phyloP scores from a whole-genome alignment of 2,113 vertebrate genomes.

The Anas platyrhynchos region DNA sequence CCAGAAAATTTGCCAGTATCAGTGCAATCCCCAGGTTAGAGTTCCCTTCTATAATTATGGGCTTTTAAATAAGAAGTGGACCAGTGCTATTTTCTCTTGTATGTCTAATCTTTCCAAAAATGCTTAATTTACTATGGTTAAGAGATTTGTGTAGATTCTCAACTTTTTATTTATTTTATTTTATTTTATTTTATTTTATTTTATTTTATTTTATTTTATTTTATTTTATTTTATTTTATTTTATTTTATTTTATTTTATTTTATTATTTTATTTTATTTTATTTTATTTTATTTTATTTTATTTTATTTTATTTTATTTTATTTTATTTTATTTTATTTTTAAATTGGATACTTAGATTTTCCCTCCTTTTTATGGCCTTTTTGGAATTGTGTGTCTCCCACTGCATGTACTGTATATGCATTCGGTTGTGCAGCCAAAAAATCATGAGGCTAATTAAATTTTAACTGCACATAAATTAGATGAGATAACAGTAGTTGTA shows the following conservation, averaged over 20 bases:
- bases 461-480: slow-evolving; percentile 67
- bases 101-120: slow-evolving; percentile 27
- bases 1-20: slow-evolving; percentile 32
- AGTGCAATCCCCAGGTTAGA: background rate
- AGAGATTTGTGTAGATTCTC: slow-evolving; percentile 45
- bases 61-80: slow-evolving; percentile 31
- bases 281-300: slow-evolving; percentile 32
- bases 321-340: background rate
- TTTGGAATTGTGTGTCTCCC: slow-evolving; percentile 48
- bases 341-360: slow-evolving; percentile 53
- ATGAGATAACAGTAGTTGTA: slow-evolving; percentile 66
- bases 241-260: slow-evolving; percentile 7
- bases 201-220: slow-evolving; percentile 56
- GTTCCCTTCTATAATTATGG: background rate
- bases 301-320: slow-evolving; percentile 45
- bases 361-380: slow-evolving; percentile 51
- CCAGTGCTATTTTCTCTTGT: background rate
- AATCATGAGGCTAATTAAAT: slow-evolving; percentile 56
- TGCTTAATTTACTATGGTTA: slow-evolving; percentile 6
- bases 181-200: background rate
- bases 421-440: slow-evolving; percentile 62
- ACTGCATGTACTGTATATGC: slow-evolving; percentile 30
- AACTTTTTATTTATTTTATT: slow-evolving; percentile 53
- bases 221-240: slow-evolving; percentile 12
- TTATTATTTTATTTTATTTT: slow-evolving; percentile 38